Base-by-base conservation (phyloP, 64 coral and sea anemone genomes). In the Platygyra sinensis region DNA sequence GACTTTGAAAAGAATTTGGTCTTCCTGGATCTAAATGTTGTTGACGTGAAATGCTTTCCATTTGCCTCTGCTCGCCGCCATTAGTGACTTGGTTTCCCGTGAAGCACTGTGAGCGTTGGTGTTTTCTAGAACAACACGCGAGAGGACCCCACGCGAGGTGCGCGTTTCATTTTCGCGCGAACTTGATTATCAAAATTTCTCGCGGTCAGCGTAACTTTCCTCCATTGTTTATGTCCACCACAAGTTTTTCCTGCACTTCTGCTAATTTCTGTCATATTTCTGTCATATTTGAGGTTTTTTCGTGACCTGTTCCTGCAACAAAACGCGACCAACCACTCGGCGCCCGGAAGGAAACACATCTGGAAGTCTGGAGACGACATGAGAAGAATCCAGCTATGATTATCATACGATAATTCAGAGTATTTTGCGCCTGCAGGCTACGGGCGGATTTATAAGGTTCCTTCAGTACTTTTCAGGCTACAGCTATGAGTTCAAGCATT, bases 51-150 rank as follows among this genome's bases (percentile, higher is more conserved):
- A 84, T 20, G 82, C 87, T 89, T 94, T 77, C 92, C 92, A 94
- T 94, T 94, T 78, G 92, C 72, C 74, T 20, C 72, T 57, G 50
- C 87, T 83, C 71, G 87, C 92, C 92, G 92, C 92, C 92, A 94
- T 94, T 94, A 82, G 92, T 78, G 74, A 89, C n/a, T n/a, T 17
- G 25, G 54, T 77, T 93, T 83, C 92, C 92, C 92, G 74, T 67
- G 76, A 89, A 12, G 12, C 79, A 10, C 65, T 67, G 86, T 78
- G 87, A 31, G 14, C 71, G 46, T 19, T 83, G 46, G 17, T n/a
- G n/a, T n/a, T 89, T 60, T 77, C 63, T 84, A 29, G 74, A 89
- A 85, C 92, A 76, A 31, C 78, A 51, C 80, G 57, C 73, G 57
- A 20, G 22, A 6, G 30, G 32, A 20, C 25, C 18, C 14, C 89